These are phyloP conservation scores for Sitophilus oryzae DNA, from an alignment of 1,140 invertebrate genomes.

Conservation along the genomic window DNA sequence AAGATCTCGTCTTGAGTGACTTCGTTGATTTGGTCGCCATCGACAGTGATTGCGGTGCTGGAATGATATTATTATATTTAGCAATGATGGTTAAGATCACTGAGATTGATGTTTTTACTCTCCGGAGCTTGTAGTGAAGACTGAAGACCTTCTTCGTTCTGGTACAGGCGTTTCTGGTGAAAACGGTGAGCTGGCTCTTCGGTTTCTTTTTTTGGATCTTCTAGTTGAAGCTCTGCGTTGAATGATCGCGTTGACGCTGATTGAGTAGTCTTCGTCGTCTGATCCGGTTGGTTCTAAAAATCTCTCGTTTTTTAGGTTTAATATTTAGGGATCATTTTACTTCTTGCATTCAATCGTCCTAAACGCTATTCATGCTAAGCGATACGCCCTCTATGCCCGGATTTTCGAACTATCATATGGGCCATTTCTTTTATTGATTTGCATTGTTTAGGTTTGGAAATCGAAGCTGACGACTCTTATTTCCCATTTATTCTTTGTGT, in stretches of 20 bases:
- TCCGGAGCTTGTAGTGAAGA: conserved; percentile 76
- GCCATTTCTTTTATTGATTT: no score
- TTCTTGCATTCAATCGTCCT: not conserved
- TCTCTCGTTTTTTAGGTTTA: conserved; percentile 1
- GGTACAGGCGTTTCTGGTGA: conserved; percentile 46
- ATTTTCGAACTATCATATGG: no score
- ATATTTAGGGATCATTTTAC: not conserved
- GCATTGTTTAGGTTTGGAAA: no score
- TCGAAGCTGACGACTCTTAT: no score
- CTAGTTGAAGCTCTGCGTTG: conserved; percentile 63
- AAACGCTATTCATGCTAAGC: no score
- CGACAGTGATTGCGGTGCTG: conserved; percentile 66
- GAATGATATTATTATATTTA: conserved; percentile 16
- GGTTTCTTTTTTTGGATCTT: conserved; percentile 52
- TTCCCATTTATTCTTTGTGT: no score
- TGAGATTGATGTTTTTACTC: conserved; percentile 60
- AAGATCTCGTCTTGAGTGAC: conserved; percentile 80
- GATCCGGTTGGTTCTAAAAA: conserved; percentile 43
- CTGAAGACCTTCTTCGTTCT: conserved; percentile 64
- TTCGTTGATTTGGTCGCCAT: conserved; percentile 54
- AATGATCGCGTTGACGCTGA: conserved; percentile 73
- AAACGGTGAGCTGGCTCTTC: conserved; percentile 68
- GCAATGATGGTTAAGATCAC: no score
- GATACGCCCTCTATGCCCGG: not conserved
- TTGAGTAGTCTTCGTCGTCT: conserved; percentile 75